Conservation (phyloP, 2,888 invertebrate species). For the Metellina segmentata region DNA sequence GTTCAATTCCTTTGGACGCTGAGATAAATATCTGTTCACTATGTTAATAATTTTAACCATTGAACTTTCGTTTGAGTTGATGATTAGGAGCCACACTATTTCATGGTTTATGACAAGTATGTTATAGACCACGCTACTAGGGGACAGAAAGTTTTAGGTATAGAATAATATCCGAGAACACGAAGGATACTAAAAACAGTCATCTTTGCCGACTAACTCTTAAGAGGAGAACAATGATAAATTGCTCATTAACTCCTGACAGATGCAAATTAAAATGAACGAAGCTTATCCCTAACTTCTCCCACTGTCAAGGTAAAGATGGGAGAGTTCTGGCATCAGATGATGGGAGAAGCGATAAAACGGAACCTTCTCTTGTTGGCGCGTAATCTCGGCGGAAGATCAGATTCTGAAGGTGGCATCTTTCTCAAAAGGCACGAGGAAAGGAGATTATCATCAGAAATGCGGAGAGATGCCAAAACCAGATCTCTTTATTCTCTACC, state of each 20-base stretch:
- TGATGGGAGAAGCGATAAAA: slow-evolving; percentile 32
- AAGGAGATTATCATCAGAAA: slow-evolving; percentile 35
- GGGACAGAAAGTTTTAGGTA: too few relatives aligned
- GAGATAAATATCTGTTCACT: too few relatives aligned
- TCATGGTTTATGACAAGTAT: too few relatives aligned
- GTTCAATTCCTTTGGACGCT: too few relatives aligned
- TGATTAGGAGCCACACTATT: too few relatives aligned
- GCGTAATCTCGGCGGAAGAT: slow-evolving; percentile 33
- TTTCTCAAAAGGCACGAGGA: slow-evolving; percentile 11
- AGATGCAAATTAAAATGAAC: slow-evolving; percentile 20
- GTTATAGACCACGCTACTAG: too few relatives aligned
- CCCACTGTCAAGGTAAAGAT: background rate
- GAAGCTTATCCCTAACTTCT: background rate
- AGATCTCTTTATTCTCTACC: slow-evolving; percentile 53
- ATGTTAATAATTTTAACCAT: too few relatives aligned
- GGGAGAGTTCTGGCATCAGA: slow-evolving; percentile 5
- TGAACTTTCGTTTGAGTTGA: too few relatives aligned
- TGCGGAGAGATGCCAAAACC: slow-evolving; percentile 28
- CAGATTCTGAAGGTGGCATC: slow-evolving; percentile 24
- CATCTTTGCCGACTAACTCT: too few relatives aligned
- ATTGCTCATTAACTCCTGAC: background rate
- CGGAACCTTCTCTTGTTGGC: slow-evolving; percentile 39
- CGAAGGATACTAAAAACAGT: slow-evolving; percentile 4
- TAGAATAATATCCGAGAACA: too few relatives aligned
- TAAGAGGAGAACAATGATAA: background rate